Conservation (phyloP, 2,888 invertebrate genomes). For the Spialia ferax region DNA sequence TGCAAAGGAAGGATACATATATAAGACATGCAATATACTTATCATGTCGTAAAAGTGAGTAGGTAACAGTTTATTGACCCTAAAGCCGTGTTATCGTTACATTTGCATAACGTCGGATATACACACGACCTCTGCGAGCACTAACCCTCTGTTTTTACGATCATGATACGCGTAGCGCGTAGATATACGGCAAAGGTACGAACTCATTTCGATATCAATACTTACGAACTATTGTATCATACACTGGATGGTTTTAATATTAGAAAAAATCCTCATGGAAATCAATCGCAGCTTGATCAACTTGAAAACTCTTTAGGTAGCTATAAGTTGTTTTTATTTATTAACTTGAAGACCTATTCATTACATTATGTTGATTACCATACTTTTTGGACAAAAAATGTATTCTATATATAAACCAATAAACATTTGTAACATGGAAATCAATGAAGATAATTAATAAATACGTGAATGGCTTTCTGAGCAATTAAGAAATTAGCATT, state of each 20-base stretch:
- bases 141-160: slow-evolving; percentile 77
- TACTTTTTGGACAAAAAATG: too few species aligned
- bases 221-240: slow-evolving; percentile 9
- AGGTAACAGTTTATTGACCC: slow-evolving; percentile 84
- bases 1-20: slow-evolving; percentile 49
- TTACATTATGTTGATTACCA: too few species aligned
- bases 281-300: too few species aligned
- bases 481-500: not conserved
- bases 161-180: slow-evolving; percentile 57
- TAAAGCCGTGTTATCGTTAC: slow-evolving; percentile 81
- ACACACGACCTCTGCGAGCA: slow-evolving; percentile 58
- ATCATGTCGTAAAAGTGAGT: slow-evolving; percentile 81
- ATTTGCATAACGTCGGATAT: slow-evolving; percentile 78
- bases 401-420: too few species aligned
- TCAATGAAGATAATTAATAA: too few species aligned
- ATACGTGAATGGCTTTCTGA: not conserved
- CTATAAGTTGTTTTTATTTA: too few species aligned
- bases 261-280: not conserved
- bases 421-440: too few species aligned
- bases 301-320: too few species aligned
- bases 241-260: not conserved
- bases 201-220: slow-evolving; percentile 45
- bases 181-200: slow-evolving; percentile 58
- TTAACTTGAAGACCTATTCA: too few species aligned
- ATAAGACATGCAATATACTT: slow-evolving; percentile 78